Percentiles rank a stretch among this genome's conserved stretches.
phyloP scores from a whole-genome alignment of 2,888 invertebrate species.

The Autographa gamma region DNA sequence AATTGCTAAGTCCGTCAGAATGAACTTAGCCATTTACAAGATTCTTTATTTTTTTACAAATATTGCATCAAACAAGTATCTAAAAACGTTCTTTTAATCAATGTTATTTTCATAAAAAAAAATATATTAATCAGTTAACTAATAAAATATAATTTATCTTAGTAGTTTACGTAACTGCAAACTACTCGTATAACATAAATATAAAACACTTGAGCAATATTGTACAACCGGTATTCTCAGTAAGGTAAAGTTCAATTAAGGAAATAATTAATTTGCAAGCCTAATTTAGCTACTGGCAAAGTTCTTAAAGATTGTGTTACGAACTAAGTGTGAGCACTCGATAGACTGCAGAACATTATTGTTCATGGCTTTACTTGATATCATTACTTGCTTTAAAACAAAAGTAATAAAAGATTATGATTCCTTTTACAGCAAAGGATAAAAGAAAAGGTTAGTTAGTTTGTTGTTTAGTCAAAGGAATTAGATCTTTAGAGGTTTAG shows the following conservation, averaged over 20 bases:
- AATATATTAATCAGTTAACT: too few relatives aligned
- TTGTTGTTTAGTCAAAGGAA: not conserved
- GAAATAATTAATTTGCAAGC: conserved; percentile 33
- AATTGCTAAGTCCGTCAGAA: too few relatives aligned
- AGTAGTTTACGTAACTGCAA: not conserved
- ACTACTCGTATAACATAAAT: not conserved
- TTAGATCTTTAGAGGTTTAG: not conserved
- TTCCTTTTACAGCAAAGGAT: not conserved
- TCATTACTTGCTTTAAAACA: conserved; percentile 14
- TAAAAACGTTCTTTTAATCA: too few relatives aligned
- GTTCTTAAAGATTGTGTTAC: conserved; percentile 33
- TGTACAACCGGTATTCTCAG: conserved; percentile 16
- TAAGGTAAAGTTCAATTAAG: conserved; percentile 23
- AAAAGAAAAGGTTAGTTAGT: not conserved
- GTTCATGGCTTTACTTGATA: conserved; percentile 19
- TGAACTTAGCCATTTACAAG: too few relatives aligned
- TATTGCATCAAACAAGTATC: too few relatives aligned
- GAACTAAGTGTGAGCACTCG: conserved; percentile 22
- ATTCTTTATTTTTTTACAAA: too few relatives aligned
- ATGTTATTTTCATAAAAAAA: too few relatives aligned
- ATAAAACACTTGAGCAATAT: conserved; percentile 8
- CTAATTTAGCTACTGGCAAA: conserved; percentile 21
- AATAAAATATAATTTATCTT: too few relatives aligned
- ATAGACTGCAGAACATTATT: conserved; percentile 24
- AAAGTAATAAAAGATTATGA: conserved; percentile 15